phyloP scores from a whole-genome alignment of 2,113 vertebrate genomes.

The Sula dactylatra region DNA sequence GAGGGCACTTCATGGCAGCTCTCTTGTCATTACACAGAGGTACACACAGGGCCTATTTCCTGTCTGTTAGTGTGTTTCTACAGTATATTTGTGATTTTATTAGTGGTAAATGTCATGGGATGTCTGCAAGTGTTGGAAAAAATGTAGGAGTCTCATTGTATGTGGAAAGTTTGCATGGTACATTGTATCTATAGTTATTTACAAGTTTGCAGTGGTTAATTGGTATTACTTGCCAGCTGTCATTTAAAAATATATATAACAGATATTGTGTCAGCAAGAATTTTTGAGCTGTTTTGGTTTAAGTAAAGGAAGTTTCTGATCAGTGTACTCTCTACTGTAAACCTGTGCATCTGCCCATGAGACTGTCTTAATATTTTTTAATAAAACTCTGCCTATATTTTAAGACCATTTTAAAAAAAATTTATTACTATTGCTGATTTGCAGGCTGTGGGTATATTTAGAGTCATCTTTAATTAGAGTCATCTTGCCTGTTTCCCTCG shows the following conservation, averaged over 20 bases:
- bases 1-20: background rate
- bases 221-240: background rate
- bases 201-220: background rate
- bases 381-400: background rate
- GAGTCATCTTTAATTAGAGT: slow-evolving; percentile 40
- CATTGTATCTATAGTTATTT: background rate
- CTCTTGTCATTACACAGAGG: background rate
- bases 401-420: background rate
- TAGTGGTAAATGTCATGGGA: background rate
- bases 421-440: background rate
- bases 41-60: background rate
- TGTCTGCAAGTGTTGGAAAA: background rate
- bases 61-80: background rate
- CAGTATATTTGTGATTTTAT: background rate
- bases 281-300: background rate
- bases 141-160: background rate
- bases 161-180: rapidly evolving
- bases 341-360: background rate
- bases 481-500: slow-evolving; percentile 13
- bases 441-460: slow-evolving; percentile 34
- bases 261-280: background rate
- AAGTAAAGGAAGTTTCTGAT: background rate
- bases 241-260: background rate
- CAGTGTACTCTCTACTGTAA: background rate
- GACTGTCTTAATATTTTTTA: background rate